These are phyloP conservation scores for Psammodynastes pulverulentus DNA, from an alignment of 2,113 vertebrate species.

Conservation along the genomic window DNA sequence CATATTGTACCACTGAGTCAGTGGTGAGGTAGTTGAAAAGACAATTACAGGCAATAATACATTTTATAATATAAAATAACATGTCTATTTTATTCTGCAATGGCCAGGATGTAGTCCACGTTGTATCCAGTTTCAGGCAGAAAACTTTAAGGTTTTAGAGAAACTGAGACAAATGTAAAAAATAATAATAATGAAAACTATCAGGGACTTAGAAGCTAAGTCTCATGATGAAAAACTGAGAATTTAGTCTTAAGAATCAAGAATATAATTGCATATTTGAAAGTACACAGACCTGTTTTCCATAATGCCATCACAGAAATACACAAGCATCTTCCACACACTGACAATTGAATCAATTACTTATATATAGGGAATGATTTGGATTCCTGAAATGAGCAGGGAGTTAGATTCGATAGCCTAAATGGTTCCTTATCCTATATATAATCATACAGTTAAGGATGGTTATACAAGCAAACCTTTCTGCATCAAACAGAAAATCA, in stretches of 20 bases:
- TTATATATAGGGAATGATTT: neutral
- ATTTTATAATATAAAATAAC: neutral
- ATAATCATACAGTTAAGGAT: neutral
- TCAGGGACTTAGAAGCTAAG: neutral
- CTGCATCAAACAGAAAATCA: neutral
- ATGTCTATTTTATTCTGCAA: neutral
- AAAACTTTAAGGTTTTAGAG: neutral
- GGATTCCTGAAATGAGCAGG: neutral
- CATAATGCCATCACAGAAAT: neutral
- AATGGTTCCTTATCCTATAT: neutral
- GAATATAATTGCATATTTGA: neutral
- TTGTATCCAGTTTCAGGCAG: neutral
- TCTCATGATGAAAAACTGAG: neutral
- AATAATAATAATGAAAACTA: neutral
- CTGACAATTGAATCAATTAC: neutral
- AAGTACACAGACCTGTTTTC: neutral
- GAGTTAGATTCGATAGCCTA: neutral
- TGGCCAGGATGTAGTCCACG: neutral
- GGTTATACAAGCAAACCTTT: neutral
- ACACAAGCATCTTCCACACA: neutral
- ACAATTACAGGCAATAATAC: neutral
- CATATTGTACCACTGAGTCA: neutral
- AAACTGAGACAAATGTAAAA: neutral
- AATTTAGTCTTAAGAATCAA: neutral
- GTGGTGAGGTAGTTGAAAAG: neutral